Base-by-base conservation (phyloP, 2,797 vertebrate species). In the Apogon hyalosoma region DNA sequence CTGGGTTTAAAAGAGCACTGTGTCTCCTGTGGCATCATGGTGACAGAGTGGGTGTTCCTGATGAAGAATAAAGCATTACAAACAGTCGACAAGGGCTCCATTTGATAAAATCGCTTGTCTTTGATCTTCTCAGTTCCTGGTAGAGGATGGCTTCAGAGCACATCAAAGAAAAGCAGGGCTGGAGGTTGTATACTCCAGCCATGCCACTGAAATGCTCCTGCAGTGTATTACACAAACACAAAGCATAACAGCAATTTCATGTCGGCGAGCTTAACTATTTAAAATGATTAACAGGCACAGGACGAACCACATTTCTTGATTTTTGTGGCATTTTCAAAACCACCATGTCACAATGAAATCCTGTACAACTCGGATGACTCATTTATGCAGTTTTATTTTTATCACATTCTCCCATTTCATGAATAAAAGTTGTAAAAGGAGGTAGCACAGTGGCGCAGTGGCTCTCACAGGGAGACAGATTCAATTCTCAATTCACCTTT, bases 1-100 rank as follows among this genome's bases (percentile, higher is more conserved):
- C 84, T 86, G 83, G 91, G 85, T 93, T 93, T 91, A 92, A 93
- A 93, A 90, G 90, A 93, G 90, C 89, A 87, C 86, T 56, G 79
- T 62, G 78, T 85, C 82, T 79, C 82, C 73, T 43, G 77, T 83
- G 83, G 85, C 79, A 84, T 88, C 75, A 28, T 6, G 60, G 77
- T 73, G 85, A 84, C 86, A 76, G 81, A 65, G 73, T 82, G 88
- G 86, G 88, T 90, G 84, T 84, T 89, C 70, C 78, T 80, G 73
- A 85, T 83, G 78, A 90, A 82, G 83, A 87, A 83, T 66, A 79
- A 86, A 83, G 83, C 83, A 69, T 86, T 82, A 73, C 81, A 88
- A 88, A 88, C 74, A 78, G 76, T 82, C 68, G 65, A 90, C 89
- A 90, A 86, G 84, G 82, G 82, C 83, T 75, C 63, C 69, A 81